phyloP scores from a whole-genome alignment of 1,140 invertebrate species.

The Stegodyphus mimosarum region DNA sequence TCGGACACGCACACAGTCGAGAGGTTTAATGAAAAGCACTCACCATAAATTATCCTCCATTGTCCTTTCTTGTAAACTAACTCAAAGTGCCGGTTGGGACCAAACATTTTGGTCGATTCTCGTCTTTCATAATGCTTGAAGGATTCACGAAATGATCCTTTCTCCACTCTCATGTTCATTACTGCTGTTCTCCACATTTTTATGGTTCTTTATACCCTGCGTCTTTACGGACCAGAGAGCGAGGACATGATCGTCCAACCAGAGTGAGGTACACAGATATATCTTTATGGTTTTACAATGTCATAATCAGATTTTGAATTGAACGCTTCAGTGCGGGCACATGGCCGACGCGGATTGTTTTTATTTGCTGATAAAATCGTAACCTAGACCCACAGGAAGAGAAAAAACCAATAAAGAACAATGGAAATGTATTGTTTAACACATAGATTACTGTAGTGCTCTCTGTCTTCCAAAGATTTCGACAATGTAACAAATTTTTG shows the following conservation, averaged over 20 bases:
- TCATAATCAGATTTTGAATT: not conserved
- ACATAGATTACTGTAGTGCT: no score
- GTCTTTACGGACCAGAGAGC: constrained; percentile 1
- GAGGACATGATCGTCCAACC: constrained; percentile 57
- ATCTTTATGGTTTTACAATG: constrained; percentile 5
- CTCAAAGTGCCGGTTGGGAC: constrained; percentile 56
- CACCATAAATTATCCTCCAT: constrained; percentile 56
- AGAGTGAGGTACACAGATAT: constrained; percentile 45
- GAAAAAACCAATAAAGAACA: not conserved
- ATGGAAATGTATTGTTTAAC: no score
- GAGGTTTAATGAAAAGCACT: constrained; percentile 45
- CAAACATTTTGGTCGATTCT: constrained; percentile 44
- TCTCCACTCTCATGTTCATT: constrained; percentile 51
- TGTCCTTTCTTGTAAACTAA: constrained; percentile 59
- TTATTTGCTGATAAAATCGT: not conserved
- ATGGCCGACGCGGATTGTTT: constrained; percentile 7
- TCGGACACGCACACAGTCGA: constrained; percentile 1
- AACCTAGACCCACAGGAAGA: constrained; percentile 11
- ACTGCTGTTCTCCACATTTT: constrained; percentile 51
- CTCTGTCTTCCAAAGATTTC: no score
- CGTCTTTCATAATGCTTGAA: constrained; percentile 57
- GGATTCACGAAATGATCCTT: constrained; percentile 59
- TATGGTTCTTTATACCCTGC: constrained; percentile 42
- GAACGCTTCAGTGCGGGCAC: not conserved
- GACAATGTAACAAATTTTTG: no score